Base-by-base conservation (phyloP, 2,888 invertebrate species). In the Acronicta alni region DNA sequence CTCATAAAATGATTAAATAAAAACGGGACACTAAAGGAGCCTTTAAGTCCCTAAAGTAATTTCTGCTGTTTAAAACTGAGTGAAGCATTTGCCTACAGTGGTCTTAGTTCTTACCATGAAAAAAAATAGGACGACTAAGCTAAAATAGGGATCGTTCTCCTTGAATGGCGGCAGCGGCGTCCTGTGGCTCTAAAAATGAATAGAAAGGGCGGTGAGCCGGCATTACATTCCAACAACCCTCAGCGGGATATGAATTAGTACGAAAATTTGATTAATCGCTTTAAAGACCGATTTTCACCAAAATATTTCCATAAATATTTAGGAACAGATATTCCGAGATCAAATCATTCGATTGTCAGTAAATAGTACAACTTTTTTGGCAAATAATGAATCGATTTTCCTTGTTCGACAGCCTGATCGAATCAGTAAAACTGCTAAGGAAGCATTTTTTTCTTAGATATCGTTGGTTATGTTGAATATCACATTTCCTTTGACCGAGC, bases 201-300 rank as follows among this genome's bases (percentile, higher is more conserved):
- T 66, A 62, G 32, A 14, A 18, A 52, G 58, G 43, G 38, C 55
- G 56, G 49, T 67, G 72, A 72, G 45, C 59, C 47, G 45, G 58
- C 73, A 66, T 67, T 60, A 60, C 49, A 65, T 62, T 56, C 37
- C 55, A 54, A 49, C 56, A 46, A 37, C 48, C 49, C 68, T 48
- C 63, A 56, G 72, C 56, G 51, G 64, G 64, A 46, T 57, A 72
- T 67, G 65, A 70, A 75, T 73, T 65, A 59, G 44, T 66, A 73
- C 66, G 51, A 57, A 63, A 67, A 67, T 60, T 55, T 66, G 71
- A 75, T 70, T 70, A 70, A 73, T 75, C 43, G 58, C 44, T 53
- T 52, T 49, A 57, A 53, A 43, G 61, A 57, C 39, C 51, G 47
- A 48, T 47, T 60, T 63, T 63, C 56, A 67, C 42, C 20, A 52